Evolutionary conservation across 2,888 invertebrate species (phyloP).

Genomic region (Leucophenga montana): DNA sequence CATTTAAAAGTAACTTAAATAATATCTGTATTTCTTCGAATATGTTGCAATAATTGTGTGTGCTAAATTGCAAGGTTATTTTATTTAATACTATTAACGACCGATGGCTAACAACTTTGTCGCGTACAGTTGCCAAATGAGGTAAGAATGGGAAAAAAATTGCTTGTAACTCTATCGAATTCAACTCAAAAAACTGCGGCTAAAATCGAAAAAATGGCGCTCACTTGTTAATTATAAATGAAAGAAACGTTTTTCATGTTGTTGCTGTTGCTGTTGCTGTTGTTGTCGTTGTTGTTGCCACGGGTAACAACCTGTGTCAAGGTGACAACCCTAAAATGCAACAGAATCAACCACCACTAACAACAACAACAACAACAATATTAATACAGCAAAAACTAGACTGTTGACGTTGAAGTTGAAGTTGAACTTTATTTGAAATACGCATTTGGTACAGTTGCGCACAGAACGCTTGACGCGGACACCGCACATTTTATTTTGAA

Average conservation of each 20-base stretch:
- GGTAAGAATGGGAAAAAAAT: not conserved
- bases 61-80: constrained; percentile 15
- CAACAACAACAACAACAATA: too few species aligned
- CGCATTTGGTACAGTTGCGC: not conserved
- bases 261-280: not conserved
- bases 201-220: constrained; percentile 12
- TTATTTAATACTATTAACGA: constrained; percentile 63
- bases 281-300: constrained; percentile 1
- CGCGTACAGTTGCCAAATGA: not conserved
- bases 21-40: not conserved
- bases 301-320: constrained; percentile 12
- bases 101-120: constrained; percentile 57
- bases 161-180: too few species aligned
- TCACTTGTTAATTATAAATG: not conserved
- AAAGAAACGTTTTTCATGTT: not conserved
- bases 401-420: not conserved
- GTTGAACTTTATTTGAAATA: too few species aligned
- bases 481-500: too few species aligned
- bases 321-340: not conserved
- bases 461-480: too few species aligned
- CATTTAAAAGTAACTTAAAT: too few species aligned
- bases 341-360: not conserved
- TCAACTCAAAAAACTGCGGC: not conserved
- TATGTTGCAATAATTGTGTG: not conserved
- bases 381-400: too few species aligned